These are phyloP conservation scores for Nasua narica DNA, from an alignment of 2,797 vertebrate genomes.

Conservation along the genomic window DNA sequence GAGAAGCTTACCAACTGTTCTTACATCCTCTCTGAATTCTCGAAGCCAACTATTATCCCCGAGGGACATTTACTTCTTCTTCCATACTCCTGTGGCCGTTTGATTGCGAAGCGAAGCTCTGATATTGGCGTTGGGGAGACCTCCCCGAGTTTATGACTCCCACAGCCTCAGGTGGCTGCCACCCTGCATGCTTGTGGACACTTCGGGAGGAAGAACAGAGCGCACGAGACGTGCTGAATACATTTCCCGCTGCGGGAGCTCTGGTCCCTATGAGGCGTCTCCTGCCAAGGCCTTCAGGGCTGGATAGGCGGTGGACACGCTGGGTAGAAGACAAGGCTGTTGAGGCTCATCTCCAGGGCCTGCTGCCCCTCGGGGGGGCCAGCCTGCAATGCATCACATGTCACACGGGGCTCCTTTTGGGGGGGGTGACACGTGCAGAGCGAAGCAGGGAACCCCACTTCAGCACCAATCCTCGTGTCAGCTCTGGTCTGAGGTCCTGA, in stretches of 20 bases:
- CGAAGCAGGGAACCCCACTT: background rate
- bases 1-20: fast-evolving
- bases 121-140: fast-evolving
- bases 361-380: fast-evolving
- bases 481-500: background rate
- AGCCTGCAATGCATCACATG: background rate
- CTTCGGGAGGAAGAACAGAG: fast-evolving
- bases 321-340: too few species aligned
- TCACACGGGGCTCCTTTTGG: background rate
- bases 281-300: fast-evolving
- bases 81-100: background rate
- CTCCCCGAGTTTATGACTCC: background rate
- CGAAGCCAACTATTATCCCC: fast-evolving
- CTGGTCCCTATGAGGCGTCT: background rate
- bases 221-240: fast-evolving
- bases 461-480: background rate
- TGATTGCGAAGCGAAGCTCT: background rate
- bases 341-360: background rate
- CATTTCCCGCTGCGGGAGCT: fast-evolving
- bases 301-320: background rate
- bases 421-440: too few species aligned
- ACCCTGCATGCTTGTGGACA: fast-evolving
- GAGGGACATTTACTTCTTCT: background rate
- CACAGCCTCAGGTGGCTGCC: background rate
- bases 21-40: too few species aligned